Evolutionary conservation across 37 sponge, comb jelly and placozoan genomes (phyloP), one percentile per base, ranked within the genome.

Genomic region (Spongilla lacustris): DNA sequence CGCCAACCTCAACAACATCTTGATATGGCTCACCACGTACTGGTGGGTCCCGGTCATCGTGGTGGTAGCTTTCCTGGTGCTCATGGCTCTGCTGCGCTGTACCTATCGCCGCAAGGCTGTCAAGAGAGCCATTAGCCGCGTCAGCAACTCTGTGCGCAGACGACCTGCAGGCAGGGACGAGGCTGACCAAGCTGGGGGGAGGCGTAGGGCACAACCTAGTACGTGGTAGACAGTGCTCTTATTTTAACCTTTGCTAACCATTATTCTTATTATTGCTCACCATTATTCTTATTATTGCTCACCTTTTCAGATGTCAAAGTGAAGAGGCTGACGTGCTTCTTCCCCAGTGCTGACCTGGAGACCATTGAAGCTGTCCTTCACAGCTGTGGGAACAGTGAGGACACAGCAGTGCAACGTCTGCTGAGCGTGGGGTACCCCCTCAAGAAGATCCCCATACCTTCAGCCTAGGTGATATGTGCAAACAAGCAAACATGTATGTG

Each of bases 21-120:
- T 85, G 2, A 71, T 48, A 25, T 95, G 96, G 96, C 85, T 95
- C 25, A 81, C 78, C 33, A 72, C 49, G 50, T 95, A 90, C 83
- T 95, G 96, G 96, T 95, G 88, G 85, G 84, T 95, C 10, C 87
- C 90, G 21, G 80, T 95, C 10, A 35, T 71, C 17, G 76, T 92
- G 46, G 50, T 87, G 0, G 72, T 95, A 12, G 92, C 69, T 6
- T 76, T 95, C 37, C 68, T 81, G 4, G 79, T 89, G 26, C 21
- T 95, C 34, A 69, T 89, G 58, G 87, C 92, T 67, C 88, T 90
- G 26, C 91, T 95, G 23, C 96, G 83, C 34, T 25, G 89, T 83
- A 95, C 96, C 36, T 95, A 95, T 46, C 87, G 96, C 24, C 82
- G 87, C 66, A 90, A 88, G 80, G 87, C 90, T 0, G 24, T 89